A percentile compares a stretch with the other conserved stretches of the same genome.
These are phyloP conservation scores for Lacanobia oleracea DNA, from an alignment of 2,888 invertebrate species.

Conservation along the genomic window DNA sequence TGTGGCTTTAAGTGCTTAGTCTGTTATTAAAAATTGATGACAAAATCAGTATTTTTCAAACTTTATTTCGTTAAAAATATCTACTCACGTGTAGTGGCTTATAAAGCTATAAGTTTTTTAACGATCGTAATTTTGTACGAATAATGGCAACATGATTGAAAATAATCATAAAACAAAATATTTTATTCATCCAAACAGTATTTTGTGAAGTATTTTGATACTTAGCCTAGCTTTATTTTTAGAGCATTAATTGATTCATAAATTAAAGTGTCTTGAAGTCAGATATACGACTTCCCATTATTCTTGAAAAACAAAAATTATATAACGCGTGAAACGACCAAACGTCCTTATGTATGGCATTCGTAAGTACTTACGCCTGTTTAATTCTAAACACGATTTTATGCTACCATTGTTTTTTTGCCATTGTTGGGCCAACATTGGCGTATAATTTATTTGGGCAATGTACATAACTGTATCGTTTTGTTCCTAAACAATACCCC, in stretches of 20 bases:
- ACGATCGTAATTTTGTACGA: no score
- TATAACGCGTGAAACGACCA: background rate
- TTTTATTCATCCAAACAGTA: background rate
- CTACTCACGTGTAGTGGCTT: no score
- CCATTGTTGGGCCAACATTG: slow-evolving; percentile 50
- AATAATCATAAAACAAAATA: no score
- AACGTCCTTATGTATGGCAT: background rate
- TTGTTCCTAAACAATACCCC: slow-evolving; percentile 56
- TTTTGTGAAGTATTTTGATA: background rate
- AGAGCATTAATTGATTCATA: background rate
- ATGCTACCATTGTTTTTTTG: slow-evolving; percentile 33
- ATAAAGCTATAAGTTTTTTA: no score
- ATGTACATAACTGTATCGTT: slow-evolving; percentile 44
- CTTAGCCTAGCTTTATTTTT: no score
- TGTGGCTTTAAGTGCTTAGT: background rate
- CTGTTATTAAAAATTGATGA: background rate
- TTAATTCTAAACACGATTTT: slow-evolving; percentile 36
- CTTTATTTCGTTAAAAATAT: background rate
- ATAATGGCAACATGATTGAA: no score
- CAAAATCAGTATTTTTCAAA: background rate
- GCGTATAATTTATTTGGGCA: slow-evolving; percentile 51
- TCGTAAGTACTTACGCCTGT: slow-evolving; percentile 20
- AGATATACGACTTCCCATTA: background rate
- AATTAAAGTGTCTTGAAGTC: slow-evolving; percentile 2
- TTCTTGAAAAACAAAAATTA: background rate